Evolutionary conservation across 1,140 invertebrate genomes (phyloP).

Genomic region (Dreissena polymorpha): DNA sequence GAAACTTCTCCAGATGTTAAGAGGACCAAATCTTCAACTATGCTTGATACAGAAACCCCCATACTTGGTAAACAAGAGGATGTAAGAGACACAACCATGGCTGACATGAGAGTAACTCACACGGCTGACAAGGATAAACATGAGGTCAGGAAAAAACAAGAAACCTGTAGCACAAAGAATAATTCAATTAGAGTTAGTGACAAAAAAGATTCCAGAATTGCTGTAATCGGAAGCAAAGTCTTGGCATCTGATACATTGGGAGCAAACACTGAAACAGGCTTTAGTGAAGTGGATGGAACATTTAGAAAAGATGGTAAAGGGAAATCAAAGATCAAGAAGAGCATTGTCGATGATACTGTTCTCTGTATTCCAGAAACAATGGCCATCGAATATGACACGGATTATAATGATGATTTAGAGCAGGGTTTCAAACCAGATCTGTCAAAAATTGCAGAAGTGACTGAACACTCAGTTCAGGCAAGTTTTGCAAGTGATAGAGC

Average conservation of each 20-base stretch:
- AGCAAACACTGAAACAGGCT: no score
- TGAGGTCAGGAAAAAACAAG: no score
- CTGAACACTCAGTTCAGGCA: not conserved
- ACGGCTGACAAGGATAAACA: no score
- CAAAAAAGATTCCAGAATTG: not conserved
- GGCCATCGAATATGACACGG: slow-evolving; percentile 16
- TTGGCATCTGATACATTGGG: no score
- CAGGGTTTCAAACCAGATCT: not conserved
- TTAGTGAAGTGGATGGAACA: no score
- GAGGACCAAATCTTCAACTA: not conserved
- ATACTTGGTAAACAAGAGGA: no score
- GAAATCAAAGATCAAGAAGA: not conserved
- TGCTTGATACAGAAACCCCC: not conserved
- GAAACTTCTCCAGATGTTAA: not conserved
- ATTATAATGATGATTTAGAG: slow-evolving; percentile 14
- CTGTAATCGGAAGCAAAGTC: no score
- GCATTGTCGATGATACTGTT: not conserved
- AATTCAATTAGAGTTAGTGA: not conserved
- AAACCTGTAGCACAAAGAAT: no score
- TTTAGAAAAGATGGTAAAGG: no score
- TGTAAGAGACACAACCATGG: no score
- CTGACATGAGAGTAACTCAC: no score
- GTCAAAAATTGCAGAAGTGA: slow-evolving; percentile 9
- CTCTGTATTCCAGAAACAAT: slow-evolving; percentile 37
- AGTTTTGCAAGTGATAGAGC: not conserved